Percentiles rank a stretch among this genome's conserved stretches.
These are phyloP conservation scores for Lasiommata megera DNA, from an alignment of 2,888 invertebrate species.

Conservation along the genomic window DNA sequence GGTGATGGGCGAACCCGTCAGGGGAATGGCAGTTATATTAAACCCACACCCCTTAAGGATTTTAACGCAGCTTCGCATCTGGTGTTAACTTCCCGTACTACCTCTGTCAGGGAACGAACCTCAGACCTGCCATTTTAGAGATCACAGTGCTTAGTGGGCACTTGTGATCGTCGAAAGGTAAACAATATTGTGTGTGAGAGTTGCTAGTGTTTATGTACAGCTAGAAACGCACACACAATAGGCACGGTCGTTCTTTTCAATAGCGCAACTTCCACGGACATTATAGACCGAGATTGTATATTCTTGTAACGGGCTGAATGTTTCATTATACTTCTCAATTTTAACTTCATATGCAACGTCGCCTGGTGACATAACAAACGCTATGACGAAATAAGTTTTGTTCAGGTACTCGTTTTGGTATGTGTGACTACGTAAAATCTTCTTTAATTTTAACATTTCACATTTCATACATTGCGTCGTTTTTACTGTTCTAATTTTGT, in stretches of 20 bases:
- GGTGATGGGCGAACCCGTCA: too few relatives aligned
- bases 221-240: conserved; percentile 49
- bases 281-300: conserved; percentile 61
- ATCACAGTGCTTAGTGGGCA: too few relatives aligned
- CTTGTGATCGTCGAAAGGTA: too few relatives aligned
- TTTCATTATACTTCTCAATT: conserved; percentile 61
- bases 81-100: too few relatives aligned
- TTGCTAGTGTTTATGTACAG: conserved; percentile 31
- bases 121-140: too few relatives aligned
- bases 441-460: conserved; percentile 68
- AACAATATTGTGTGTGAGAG: too few relatives aligned
- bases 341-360: conserved; percentile 85
- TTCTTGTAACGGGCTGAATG: conserved; percentile 74
- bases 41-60: too few relatives aligned
- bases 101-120: too few relatives aligned
- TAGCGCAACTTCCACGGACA: conserved; percentile 46
- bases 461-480: conserved; percentile 66
- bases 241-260: conserved; percentile 40
- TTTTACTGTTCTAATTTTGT: conserved; percentile 39
- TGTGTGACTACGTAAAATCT: conserved; percentile 63
- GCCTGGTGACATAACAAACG: conserved; percentile 83
- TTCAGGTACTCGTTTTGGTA: conserved; percentile 49
- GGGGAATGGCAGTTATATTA: too few relatives aligned
- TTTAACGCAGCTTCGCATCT: too few relatives aligned
- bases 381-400: conserved; percentile 78